A percentile compares a stretch with the other conserved stretches of the same genome.
Conservation (phyloP, 2,113 vertebrate species). For the Macaca nemestrina region DNA sequence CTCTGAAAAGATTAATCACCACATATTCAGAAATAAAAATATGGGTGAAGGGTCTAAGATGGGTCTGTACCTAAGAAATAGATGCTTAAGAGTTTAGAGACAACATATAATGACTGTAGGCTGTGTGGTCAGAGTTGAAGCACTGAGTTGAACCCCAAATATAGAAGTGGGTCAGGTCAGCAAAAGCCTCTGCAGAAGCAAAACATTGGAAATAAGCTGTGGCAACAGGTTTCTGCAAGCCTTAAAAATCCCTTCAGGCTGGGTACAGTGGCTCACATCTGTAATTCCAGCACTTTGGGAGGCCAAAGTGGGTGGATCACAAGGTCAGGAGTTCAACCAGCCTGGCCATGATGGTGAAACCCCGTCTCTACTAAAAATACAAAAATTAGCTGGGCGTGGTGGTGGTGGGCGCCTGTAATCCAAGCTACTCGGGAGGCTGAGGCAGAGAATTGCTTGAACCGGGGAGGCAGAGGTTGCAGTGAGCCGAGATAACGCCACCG, state of each 20-base stretch:
- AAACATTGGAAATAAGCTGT: not conserved
- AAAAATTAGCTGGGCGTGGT: too few species aligned
- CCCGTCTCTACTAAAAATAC: too few species aligned
- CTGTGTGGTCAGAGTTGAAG: not conserved
- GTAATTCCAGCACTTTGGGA: too few species aligned
- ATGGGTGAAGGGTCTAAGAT: not conserved
- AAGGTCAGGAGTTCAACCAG: too few species aligned
- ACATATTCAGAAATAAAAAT: fast-evolving
- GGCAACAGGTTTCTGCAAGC: conserved; percentile 17
- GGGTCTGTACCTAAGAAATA: not conserved
- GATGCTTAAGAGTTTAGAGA: not conserved
- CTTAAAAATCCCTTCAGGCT: conserved; percentile 54
- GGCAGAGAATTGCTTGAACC: too few species aligned
- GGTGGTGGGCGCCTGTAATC: too few species aligned
- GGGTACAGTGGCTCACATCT: too few species aligned
- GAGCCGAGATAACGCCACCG: too few species aligned
- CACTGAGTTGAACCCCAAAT: fast-evolving
- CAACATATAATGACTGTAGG: fast-evolving
- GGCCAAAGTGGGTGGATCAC: too few species aligned
- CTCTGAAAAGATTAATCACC: not conserved
- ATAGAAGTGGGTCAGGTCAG: not conserved
- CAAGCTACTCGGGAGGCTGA: too few species aligned
- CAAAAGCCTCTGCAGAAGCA: not conserved
- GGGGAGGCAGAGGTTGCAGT: too few species aligned
- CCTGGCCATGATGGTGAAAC: too few species aligned